These are phyloP conservation scores for Oncopodura yosiiana DNA, from an alignment of 1,140 invertebrate species.

Conservation along the genomic window DNA sequence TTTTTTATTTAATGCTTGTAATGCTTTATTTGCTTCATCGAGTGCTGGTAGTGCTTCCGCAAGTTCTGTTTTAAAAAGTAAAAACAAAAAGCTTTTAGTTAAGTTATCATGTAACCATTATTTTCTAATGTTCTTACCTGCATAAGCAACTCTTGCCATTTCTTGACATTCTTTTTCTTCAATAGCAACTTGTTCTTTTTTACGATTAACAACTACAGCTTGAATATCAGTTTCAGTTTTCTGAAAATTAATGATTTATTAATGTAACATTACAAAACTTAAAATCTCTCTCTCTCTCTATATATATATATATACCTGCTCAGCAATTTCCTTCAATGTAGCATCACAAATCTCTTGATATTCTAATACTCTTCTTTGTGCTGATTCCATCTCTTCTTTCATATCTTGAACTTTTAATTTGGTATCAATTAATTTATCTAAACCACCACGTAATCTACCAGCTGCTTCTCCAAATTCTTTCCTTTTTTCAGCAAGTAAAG, in stretches of 20 bases:
- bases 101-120: too few species aligned
- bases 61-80: too few species aligned
- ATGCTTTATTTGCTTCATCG: conserved; percentile 65
- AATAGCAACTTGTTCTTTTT: conserved; percentile 53
- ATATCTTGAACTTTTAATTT: conserved; percentile 62
- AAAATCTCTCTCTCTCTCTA: conserved; percentile 42
- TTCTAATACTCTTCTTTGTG: conserved; percentile 57
- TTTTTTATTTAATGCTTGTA: conserved; percentile 74
- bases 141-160: conserved; percentile 64
- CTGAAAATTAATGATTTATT: neutral
- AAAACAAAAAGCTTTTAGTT: too few species aligned
- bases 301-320: too few species aligned
- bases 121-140: too few species aligned
- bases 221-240: conserved; percentile 74
- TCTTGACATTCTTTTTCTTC: conserved; percentile 69
- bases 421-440: conserved; percentile 66
- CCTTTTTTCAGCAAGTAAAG: conserved; percentile 59
- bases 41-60: conserved; percentile 72
- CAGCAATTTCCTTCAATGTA: conserved; percentile 60
- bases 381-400: conserved; percentile 63
- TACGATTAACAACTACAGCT: conserved; percentile 37
- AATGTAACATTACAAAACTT: neutral
- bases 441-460: conserved; percentile 61
- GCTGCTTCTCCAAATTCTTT: conserved; percentile 56
- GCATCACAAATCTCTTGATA: conserved; percentile 64